These are phyloP conservation scores for Pterobdella sp. DNA, from an alignment of 2,888 invertebrate species.

Conservation along the genomic window DNA sequence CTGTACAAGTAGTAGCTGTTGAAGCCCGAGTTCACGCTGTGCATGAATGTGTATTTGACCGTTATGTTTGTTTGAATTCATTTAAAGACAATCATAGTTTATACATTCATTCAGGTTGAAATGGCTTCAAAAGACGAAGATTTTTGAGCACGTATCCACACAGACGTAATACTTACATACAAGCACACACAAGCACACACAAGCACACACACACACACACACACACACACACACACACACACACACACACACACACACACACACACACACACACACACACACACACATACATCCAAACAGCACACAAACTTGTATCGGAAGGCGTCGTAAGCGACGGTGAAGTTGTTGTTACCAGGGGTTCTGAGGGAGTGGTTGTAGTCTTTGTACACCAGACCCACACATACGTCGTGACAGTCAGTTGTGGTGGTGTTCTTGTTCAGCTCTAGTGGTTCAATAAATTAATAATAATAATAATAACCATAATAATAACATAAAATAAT, in stretches of 20 bases:
- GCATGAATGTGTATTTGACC: background rate
- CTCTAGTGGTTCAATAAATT: background rate
- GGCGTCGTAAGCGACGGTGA: background rate
- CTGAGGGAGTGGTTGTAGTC: background rate
- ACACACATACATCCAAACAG: background rate
- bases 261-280: background rate
- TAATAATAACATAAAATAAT: background rate
- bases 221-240: conserved; percentile 1
- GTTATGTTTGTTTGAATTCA: background rate
- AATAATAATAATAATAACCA: background rate
- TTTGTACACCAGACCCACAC: background rate
- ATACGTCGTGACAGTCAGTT: background rate
- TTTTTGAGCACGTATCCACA: too few species aligned
- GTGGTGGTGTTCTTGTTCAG: background rate
- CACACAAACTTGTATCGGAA: background rate
- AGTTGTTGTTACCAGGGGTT: background rate
- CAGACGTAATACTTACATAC: background rate
- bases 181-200: background rate
- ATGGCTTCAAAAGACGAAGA: too few species aligned
- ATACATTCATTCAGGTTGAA: too few species aligned
- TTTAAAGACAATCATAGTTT: too few species aligned
- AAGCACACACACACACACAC: background rate
- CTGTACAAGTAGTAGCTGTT: background rate
- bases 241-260: background rate
- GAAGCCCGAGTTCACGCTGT: background rate